Percentiles rank a stretch among this genome's conserved stretches.
phyloP scores from a whole-genome alignment of 2,888 invertebrate species.

The Agrotis segetum region DNA sequence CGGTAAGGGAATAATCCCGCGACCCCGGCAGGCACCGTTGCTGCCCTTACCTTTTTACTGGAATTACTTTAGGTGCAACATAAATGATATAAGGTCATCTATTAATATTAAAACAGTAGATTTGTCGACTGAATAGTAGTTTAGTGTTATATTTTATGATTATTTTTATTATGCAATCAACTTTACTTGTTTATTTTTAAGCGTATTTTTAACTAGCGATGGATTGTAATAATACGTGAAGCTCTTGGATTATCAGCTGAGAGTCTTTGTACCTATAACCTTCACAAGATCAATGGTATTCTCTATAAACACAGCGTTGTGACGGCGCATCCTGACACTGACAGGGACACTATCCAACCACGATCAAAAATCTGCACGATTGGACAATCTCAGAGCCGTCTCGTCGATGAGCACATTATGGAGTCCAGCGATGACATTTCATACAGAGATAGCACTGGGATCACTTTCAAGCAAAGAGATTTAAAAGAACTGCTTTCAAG shows the following conservation, averaged over 20 bases:
- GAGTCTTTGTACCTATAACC: neutral
- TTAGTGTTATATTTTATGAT: slow-evolving; percentile 15
- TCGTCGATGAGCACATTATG: too few relatives aligned
- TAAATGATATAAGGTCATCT: neutral
- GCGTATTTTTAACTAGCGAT: slow-evolving; percentile 11
- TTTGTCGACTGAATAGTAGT: neutral
- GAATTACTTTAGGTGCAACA: slow-evolving; percentile 11
- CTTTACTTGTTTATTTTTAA: neutral
- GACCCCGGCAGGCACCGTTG: neutral
- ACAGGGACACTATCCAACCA: too few relatives aligned
- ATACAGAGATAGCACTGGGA: too few relatives aligned
- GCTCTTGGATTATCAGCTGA: neutral
- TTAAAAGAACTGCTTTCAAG: too few relatives aligned
- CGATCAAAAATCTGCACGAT: too few relatives aligned
- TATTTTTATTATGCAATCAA: slow-evolving; percentile 3
- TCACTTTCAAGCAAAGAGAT: too few relatives aligned
- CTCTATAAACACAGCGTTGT: too few relatives aligned
- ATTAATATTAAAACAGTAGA: neutral
- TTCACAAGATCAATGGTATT: too few relatives aligned
- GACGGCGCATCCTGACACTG: too few relatives aligned
- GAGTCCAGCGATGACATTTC: too few relatives aligned
- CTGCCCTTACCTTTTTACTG: slow-evolving; percentile 21
- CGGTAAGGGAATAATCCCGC: too few relatives aligned
- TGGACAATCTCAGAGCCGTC: too few relatives aligned
- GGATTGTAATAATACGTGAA: slow-evolving; percentile 5